Conservation (phyloP, 2,113 vertebrate genomes). For the Ptilorrhoa leucosticta region DNA sequence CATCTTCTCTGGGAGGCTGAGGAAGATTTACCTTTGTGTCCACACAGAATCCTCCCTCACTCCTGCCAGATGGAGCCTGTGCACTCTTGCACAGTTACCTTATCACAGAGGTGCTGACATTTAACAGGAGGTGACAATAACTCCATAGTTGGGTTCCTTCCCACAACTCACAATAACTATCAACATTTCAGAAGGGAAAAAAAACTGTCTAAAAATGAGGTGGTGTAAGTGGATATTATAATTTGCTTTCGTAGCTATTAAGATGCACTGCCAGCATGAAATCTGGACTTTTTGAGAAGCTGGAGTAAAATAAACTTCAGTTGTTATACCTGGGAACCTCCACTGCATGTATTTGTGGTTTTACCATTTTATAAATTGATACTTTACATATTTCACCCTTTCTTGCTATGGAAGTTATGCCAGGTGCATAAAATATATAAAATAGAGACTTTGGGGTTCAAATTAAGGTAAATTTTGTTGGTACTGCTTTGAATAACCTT, state of each 20-base stretch:
- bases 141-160: background rate
- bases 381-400: background rate
- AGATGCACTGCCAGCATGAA: background rate
- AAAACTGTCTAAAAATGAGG: background rate
- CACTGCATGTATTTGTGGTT: background rate
- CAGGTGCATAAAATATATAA: background rate
- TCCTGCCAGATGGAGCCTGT: background rate
- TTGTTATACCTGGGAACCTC: background rate
- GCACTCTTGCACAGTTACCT: background rate
- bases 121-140: background rate
- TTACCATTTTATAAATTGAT: background rate
- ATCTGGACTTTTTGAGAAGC: background rate
- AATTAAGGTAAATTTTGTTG: background rate
- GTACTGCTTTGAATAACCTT: background rate
- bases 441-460: background rate
- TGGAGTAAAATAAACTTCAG: background rate
- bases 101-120: background rate
- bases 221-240: background rate
- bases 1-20: background rate
- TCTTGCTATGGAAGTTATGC: background rate
- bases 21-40: background rate
- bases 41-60: background rate
- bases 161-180: background rate
- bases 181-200: background rate
- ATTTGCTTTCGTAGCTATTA: background rate